Conservation (phyloP, 1,140 invertebrate species). For the Scaptomyza graminum region DNA sequence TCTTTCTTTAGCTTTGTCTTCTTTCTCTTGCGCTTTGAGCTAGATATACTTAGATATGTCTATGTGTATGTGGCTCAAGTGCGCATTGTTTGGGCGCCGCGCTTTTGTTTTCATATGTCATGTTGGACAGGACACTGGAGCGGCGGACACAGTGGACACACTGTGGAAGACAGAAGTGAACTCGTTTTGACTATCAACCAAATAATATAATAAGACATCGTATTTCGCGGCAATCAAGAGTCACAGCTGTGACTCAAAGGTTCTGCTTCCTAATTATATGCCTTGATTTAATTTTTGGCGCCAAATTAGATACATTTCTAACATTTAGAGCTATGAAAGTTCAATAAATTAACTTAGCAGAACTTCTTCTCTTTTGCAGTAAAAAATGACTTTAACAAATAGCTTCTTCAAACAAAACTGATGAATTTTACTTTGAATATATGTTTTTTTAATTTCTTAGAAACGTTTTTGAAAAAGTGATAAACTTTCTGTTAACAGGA, state of each 20-base stretch:
- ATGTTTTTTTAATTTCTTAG: no score
- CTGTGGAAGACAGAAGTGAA: conserved; percentile 9
- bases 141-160: conserved; percentile 16
- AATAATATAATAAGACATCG: conserved; percentile 28
- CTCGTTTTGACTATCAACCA: conserved; percentile 22
- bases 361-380: no score
- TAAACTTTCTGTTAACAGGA: no score
- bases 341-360: no score
- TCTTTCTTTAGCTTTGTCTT: neutral
- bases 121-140: conserved; percentile 39
- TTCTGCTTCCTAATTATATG: conserved; percentile 19
- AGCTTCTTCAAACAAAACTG: no score
- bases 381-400: no score
- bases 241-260: conserved; percentile 25
- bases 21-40: neutral
- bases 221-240: conserved; percentile 50
- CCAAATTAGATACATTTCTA: conserved; percentile 12
- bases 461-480: no score
- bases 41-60: neutral
- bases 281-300: conserved; percentile 40
- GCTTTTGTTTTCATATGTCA: conserved; percentile 53
- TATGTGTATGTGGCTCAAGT: neutral
- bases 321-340: no score
- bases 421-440: no score
- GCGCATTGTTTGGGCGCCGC: conserved; percentile 26